Conservation (phyloP, 2,797 vertebrate species). For the Phrynocephalus vlangalii region DNA sequence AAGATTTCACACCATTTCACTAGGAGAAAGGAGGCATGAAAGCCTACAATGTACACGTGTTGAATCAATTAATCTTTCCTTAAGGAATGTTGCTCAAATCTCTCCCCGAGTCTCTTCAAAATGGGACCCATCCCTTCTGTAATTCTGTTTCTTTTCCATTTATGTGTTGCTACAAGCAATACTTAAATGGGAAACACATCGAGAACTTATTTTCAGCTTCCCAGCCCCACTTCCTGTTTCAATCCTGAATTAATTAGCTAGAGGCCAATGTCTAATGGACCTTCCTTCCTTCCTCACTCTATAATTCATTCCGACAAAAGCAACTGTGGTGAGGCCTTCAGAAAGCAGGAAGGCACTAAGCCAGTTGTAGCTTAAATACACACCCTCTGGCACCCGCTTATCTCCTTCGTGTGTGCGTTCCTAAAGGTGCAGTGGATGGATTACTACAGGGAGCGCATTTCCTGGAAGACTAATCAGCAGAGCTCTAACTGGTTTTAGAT, state of each 20-base stretch:
- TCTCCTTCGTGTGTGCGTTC: constrained; percentile 60
- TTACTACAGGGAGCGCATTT: constrained; percentile 63
- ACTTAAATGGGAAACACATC: too few species aligned
- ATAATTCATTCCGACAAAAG: constrained; percentile 49
- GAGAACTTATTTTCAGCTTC: background rate
- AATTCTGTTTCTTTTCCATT: background rate
- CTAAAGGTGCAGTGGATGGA: constrained; percentile 62
- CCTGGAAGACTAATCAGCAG: constrained; percentile 64
- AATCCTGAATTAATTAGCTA: constrained; percentile 64
- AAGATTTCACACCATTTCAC: background rate
- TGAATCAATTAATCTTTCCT: background rate
- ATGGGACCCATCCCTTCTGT: background rate
- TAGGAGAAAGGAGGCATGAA: background rate
- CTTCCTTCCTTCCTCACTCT: constrained; percentile 55
- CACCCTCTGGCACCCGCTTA: constrained; percentile 63
- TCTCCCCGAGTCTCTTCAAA: background rate
- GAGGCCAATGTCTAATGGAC: constrained; percentile 53
- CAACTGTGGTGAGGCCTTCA: constrained; percentile 48
- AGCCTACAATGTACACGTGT: background rate
- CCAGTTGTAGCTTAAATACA: constrained; percentile 71
- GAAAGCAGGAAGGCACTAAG: constrained; percentile 66
- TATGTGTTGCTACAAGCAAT: background rate
- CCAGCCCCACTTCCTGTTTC: constrained; percentile 23
- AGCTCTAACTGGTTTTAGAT: constrained; percentile 60
- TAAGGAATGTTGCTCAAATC: background rate